These are phyloP conservation scores for Chelonus formosanus DNA, from an alignment of 2,888 invertebrate genomes.

Conservation along the genomic window DNA sequence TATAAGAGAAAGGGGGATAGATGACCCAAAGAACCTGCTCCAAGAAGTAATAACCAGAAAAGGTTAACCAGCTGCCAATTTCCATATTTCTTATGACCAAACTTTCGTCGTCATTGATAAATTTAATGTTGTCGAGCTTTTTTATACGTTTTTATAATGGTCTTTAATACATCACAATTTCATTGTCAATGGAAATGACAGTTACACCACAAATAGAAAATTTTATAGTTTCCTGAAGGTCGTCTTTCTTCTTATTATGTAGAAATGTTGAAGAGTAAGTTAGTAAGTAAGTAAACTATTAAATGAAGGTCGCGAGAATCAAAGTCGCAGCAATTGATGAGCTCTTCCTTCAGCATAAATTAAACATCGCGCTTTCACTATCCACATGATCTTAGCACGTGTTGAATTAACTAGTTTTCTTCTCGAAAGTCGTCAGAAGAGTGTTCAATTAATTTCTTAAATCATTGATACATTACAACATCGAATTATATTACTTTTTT, in stretches of 20 bases:
- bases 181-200: no score
- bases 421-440: constrained; percentile 10
- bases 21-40: constrained; percentile 1
- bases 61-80: constrained; percentile 41
- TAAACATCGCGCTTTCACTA: constrained; percentile 34
- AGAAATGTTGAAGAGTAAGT: not conserved
- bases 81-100: not conserved
- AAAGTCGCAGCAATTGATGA: constrained; percentile 19
- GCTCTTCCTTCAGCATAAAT: constrained; percentile 28
- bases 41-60: constrained; percentile 28
- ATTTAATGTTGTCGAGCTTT: not conserved
- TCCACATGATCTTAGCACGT: constrained; percentile 12
- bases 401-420: constrained; percentile 8
- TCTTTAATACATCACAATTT: no score
- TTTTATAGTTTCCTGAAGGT: no score
- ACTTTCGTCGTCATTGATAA: constrained; percentile 1
- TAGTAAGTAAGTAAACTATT: not conserved
- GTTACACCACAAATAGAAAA: no score
- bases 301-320: constrained; percentile 30
- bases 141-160: no score
- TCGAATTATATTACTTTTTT: not conserved
- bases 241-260: no score
- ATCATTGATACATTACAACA: not conserved
- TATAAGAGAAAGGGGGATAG: constrained; percentile 20
- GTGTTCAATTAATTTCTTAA: not conserved